Base-by-base conservation (phyloP, 2,113 vertebrate genomes). In the Callithrix jacchus region DNA sequence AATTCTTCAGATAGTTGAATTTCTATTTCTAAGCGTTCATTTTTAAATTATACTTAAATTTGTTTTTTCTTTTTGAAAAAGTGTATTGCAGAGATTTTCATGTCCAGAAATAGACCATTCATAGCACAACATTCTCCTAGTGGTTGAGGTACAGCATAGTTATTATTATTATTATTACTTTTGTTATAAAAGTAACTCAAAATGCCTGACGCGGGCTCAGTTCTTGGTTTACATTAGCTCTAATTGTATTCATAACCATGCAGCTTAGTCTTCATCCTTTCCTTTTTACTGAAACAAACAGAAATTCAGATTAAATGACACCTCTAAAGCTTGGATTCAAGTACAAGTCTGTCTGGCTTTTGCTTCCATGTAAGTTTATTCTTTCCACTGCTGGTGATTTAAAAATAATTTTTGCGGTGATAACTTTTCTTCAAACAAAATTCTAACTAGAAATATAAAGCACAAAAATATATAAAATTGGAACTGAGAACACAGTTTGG, bases 51-150 rank as follows among this genome's bases (percentile, higher is more conserved):
- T 37, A 71, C 86, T 58, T 9, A 42, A 56, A 68, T 79, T 70
- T 82, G 21, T 94, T 91, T 27, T 89, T 95, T 94, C 88, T 21
- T 89, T 95, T 76, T 61, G 56, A 84, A 91, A 89, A 85, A 74
- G 4, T 13, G 25, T n/a, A 37, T 37, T 87, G 2, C 32, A 76
- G 71, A 89, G 20, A 58, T 85, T 58, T 84, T 91, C n/a, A 93
- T 56, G 27, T 27, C 70, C n/a, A 52, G 35, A 64, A 89, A 47
- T 37, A 84, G 21, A 35, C 58, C 70, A 45, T 18, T 32, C 71
- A 74, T 32, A 87, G 58, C 18, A 68, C 21, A 42, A 23, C 17
- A 64, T 45, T 85, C 45, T 47, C n/a, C 74, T 80, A 56, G 9
- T 68, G 45, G 16, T 27, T 94, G 20, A 84, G 6, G 23, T 32